Evolutionary conservation across 2,888 invertebrate genomes (phyloP).

Genomic region (Camponotus fellah): DNA sequence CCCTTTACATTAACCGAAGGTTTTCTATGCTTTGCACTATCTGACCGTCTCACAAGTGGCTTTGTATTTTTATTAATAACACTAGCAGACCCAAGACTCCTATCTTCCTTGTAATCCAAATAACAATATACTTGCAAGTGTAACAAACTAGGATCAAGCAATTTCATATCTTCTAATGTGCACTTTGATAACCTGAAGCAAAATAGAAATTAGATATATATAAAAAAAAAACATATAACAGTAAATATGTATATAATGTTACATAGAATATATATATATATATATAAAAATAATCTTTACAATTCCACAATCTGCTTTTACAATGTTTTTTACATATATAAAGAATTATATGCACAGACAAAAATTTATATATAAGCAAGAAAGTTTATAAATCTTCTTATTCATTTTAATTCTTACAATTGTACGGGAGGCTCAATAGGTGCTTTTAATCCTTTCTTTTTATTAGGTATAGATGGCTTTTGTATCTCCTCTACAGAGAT

Average conservation of each 20-base stretch:
- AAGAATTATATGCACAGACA: background rate
- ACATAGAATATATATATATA: background rate
- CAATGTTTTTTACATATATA: background rate
- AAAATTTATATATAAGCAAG: background rate
- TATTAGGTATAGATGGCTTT: constrained; percentile 85
- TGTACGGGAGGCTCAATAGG: constrained; percentile 84
- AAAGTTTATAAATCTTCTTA: background rate
- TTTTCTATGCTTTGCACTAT: constrained; percentile 91
- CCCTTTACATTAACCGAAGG: constrained; percentile 89
- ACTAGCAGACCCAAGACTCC: constrained; percentile 91
- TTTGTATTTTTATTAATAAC: constrained; percentile 91
- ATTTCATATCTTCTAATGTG: constrained; percentile 88
- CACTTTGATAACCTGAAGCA: constrained; percentile 87
- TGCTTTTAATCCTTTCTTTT: constrained; percentile 86
- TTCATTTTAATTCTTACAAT: constrained; percentile 13
- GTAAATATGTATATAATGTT: background rate
- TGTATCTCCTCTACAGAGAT: constrained; percentile 89
- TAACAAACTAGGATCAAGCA: constrained; percentile 88
- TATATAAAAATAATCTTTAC: background rate
- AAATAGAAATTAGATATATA: constrained; percentile 12
- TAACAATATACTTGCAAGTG: constrained; percentile 90
- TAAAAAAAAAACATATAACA: background rate
- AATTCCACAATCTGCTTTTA: background rate
- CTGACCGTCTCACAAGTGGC: constrained; percentile 89
- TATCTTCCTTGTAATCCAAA: constrained; percentile 94